A percentile compares a stretch with the other conserved stretches of the same genome.
Evolutionary conservation across 2,113 vertebrate genomes (phyloP).

Genomic region (Nipponia nippon): DNA sequence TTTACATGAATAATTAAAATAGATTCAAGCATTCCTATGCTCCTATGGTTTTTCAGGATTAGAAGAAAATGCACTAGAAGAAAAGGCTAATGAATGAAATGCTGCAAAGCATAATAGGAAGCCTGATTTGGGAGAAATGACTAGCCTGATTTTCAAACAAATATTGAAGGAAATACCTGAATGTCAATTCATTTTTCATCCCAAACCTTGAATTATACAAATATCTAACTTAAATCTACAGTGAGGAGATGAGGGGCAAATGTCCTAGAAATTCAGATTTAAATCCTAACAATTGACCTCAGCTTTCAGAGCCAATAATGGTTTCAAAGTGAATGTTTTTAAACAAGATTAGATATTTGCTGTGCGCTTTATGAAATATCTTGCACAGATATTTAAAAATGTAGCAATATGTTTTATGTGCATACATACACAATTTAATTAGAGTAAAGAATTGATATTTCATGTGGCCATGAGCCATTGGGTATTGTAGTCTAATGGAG

Average conservation of each 20-base stretch:
- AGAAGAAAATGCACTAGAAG: not conserved
- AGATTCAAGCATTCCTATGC: not conserved
- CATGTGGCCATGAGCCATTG: not conserved
- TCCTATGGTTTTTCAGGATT: not conserved
- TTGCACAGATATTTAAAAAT: not conserved
- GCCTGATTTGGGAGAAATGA: not conserved
- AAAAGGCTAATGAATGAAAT: not conserved
- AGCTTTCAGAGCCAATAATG: not conserved
- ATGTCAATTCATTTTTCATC: not conserved
- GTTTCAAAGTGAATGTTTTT: not conserved
- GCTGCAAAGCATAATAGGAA: not conserved
- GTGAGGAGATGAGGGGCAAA: not conserved
- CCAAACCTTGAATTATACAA: not conserved
- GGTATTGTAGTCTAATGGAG: not conserved
- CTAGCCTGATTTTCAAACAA: not conserved
- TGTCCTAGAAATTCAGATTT: not conserved
- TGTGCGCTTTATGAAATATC: not conserved
- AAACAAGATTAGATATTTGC: not conserved
- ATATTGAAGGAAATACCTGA: not conserved
- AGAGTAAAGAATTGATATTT: not conserved
- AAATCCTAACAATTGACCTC: not conserved
- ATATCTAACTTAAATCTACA: not conserved
- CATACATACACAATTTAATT: not conserved
- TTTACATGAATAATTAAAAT: constrained; percentile 34
- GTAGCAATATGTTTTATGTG: not conserved